Evolutionary conservation across 2,113 vertebrate genomes (phyloP), one percentile per base, ranked within the genome.

Genomic region (Myotis brandtii): DNA sequence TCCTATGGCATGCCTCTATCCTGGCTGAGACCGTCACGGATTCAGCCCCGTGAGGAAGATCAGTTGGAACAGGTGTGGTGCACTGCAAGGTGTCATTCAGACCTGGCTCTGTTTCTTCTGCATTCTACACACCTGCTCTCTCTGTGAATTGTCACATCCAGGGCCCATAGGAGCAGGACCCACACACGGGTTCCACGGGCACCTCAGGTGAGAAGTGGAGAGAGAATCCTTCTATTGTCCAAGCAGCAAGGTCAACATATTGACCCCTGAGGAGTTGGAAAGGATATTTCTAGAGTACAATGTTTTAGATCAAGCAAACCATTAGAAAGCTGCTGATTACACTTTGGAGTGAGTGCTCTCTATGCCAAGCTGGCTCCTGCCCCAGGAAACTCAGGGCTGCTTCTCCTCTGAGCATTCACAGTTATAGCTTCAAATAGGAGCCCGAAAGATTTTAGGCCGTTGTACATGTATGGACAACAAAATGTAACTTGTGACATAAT

Each of bases 161-260:
- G 25, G 0, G 2, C 23, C 14, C 2, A 0, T 4, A 40, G 0
- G 2, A 62, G 10, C 18, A 82, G 59, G 2, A 1, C 43, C 23
- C 9, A 66, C 1, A 10, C 1, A 46, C 46, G 64, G 5, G 17
- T 30, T 70, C 81, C 40, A 46, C 4, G 21, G 13, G 43, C 21
- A 66, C 34, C 9, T 25, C 52, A 50, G 23, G 8, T 18, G 52
- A 67, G 43, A 23, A 43, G 32, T 13, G 12, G 34, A 86, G 11
- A 6, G 40, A 93, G 10, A 76, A 66, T 9, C 37, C 80, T 73
- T 27, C 81, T 40, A 43, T 30, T 37, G 23, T 87, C n/a, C 18
- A 34, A 25, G 27, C 2, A 90, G 59, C 50, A 64, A 32, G 25
- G 30, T 70, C 75, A 59, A 23, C 37, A 64, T 8, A 23, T 18